Percentiles rank a stretch among this genome's conserved stretches.
phyloP scores from a whole-genome alignment of 2,888 invertebrate genomes.

The Drosophila quasianomalipes region DNA sequence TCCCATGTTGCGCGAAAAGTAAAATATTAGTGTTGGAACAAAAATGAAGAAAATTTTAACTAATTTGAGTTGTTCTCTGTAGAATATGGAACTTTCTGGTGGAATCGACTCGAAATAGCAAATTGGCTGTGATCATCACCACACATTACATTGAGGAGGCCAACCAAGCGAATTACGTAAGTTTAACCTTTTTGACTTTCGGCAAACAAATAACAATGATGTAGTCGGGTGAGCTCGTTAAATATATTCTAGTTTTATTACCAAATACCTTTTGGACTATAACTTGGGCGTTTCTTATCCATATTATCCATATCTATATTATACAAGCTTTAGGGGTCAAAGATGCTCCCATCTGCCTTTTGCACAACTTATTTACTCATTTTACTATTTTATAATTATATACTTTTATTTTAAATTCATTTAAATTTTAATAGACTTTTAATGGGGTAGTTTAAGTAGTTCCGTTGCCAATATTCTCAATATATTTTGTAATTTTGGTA shows the following conservation, averaged over 20 bases:
- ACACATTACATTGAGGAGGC: conserved; percentile 98
- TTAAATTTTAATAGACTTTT: too few species aligned
- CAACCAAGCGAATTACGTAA: conserved; percentile 91
- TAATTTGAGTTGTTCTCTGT: conserved; percentile 56
- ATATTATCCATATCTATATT: too few species aligned
- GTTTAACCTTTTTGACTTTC: conserved; percentile 41
- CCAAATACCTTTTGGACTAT: not conserved
- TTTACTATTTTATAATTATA: too few species aligned
- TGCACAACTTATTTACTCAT: too few species aligned
- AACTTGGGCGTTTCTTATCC: not conserved
- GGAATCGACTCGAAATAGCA: conserved; percentile 89
- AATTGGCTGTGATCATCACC: conserved; percentile 94
- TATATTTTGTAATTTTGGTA: too few species aligned
- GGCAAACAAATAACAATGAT: not conserved
- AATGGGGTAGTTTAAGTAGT: too few species aligned
- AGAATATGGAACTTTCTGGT: conserved; percentile 96
- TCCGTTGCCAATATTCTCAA: too few species aligned
- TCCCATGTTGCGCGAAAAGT: conserved; percentile 94
- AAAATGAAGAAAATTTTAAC: not conserved
- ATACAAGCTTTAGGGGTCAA: not conserved
- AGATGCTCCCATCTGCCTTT: not conserved
- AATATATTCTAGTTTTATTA: not conserved
- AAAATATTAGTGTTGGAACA: conserved; percentile 31
- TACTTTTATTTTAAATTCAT: too few species aligned
- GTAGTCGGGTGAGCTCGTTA: not conserved